phyloP scores from a whole-genome alignment of 2,888 invertebrate genomes.

The Apamea anceps region DNA sequence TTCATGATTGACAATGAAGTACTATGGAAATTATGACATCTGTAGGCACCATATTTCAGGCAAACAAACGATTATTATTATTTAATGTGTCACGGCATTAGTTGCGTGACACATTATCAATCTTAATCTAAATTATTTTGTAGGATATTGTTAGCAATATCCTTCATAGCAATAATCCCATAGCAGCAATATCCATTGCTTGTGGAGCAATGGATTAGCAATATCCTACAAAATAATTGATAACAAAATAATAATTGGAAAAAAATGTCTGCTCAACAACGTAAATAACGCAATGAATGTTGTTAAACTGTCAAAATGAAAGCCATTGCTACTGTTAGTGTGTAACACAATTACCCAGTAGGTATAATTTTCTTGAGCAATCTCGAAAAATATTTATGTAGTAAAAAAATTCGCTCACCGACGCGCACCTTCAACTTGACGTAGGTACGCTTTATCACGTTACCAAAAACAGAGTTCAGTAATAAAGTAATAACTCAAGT shows the following conservation, averaged over 20 bases:
- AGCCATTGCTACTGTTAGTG: background rate
- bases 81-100: too few relatives aligned
- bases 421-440: background rate
- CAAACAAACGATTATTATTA: too few relatives aligned
- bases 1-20: too few relatives aligned
- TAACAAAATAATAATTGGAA: too few relatives aligned
- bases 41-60: too few relatives aligned
- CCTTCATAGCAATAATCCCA: too few relatives aligned
- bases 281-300: background rate
- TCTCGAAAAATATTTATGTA: background rate
- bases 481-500: conserved; percentile 58
- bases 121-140: background rate
- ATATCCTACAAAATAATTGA: too few relatives aligned
- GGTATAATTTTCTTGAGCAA: background rate
- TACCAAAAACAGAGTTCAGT: conserved; percentile 47
- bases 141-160: background rate
- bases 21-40: too few relatives aligned
- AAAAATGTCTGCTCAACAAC: background rate
- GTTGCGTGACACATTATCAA: too few relatives aligned
- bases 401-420: background rate
- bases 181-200: too few relatives aligned
- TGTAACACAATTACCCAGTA: background rate
- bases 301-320: background rate
- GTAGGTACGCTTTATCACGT: conserved; percentile 25
- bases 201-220: too few relatives aligned